phyloP scores from a whole-genome alignment of 2,888 invertebrate species.

The Machimus rusticus region DNA sequence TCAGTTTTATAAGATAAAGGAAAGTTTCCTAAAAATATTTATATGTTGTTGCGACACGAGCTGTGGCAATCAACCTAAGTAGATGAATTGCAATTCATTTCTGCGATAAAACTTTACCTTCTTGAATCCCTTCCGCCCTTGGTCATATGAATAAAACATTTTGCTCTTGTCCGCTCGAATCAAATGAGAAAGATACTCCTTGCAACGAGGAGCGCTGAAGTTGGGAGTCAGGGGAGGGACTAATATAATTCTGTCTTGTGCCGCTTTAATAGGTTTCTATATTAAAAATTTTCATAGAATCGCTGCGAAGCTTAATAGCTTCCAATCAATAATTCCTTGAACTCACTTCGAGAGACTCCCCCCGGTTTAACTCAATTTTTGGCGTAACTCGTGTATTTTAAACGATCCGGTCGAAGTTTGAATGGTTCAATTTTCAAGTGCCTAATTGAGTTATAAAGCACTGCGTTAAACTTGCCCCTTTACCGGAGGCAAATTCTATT shows the following conservation, averaged over 20 bases:
- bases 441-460: slow-evolving; percentile 1
- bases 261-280: background rate
- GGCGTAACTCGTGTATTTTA: background rate
- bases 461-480: background rate
- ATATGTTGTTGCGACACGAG: background rate
- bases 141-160: background rate
- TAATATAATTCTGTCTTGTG: background rate
- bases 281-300: background rate
- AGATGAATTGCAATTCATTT: background rate
- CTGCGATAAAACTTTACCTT: background rate
- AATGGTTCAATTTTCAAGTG: background rate
- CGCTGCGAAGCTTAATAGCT: background rate
- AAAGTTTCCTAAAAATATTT: background rate
- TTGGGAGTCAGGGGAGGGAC: background rate
- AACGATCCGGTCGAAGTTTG: background rate
- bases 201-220: background rate
- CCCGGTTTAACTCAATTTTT: background rate
- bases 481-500: background rate
- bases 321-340: background rate
- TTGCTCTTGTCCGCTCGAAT: background rate
- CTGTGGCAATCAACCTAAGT: background rate
- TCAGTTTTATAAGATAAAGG: background rate
- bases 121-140: background rate
- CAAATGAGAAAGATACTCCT: background rate
- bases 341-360: background rate